Evolutionary conservation across 2,888 invertebrate genomes (phyloP), one percentile per base, ranked within the genome.

Genomic region (Caenorhabditis sp.): DNA sequence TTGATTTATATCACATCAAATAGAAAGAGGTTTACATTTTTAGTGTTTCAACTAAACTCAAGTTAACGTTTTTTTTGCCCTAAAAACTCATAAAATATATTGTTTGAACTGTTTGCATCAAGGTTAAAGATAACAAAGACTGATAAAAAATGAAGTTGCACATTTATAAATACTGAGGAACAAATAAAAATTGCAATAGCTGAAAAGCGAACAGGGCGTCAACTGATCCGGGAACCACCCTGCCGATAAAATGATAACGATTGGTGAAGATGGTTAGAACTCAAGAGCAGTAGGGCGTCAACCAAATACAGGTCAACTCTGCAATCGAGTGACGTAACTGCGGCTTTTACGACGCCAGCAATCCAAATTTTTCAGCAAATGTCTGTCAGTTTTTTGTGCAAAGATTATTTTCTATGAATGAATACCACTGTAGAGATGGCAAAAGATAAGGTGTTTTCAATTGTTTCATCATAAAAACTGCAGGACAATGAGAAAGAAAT

Each of bases 201-300:
- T 9, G 22, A 8, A 62, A 62, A 72, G 24, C 50, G 72, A 72
- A 72, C 72, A 64, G 64, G 72, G 72, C 56, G 72, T 72, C 56
- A 53, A 9, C 64, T 18, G 20, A 64, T 64, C 64, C 72, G 64
- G 72, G 72, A 72, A 72, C 72, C 72, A 55, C 72, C 72, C 64
- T 47, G 72, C 32, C 20, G 47, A 64, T 56, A 64, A 64, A 64
- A 72, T 72, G 72, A 72, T 72, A 72, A 72, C 40, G 35, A 51
- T 69, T 47, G 56, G 50, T 56, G 40, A n/a, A 18, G 18, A 1
- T 20, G 26, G 28, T 18, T 56, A 11, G 28, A 32, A 28, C 50
- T 37, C 26, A 24, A 4, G 18, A 40, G 15, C 22, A 24, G 15
- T 15, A 61, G 70, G 70, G 70, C 53, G 70, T 70, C 40, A 40